These are phyloP conservation scores for Bombus sibiricus DNA, from an alignment of 1,140 invertebrate species.

Conservation along the genomic window DNA sequence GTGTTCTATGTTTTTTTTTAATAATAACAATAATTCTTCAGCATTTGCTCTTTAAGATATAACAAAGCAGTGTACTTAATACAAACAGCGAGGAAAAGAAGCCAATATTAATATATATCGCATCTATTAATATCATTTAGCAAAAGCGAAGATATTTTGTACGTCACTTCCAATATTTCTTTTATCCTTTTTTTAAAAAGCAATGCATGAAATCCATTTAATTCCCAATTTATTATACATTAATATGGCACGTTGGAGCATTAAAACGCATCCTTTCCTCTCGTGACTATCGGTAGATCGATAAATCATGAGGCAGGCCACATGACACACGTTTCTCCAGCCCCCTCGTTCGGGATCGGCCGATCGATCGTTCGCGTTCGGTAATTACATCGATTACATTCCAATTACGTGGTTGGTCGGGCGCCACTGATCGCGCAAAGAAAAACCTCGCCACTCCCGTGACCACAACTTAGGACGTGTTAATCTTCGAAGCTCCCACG, in stretches of 20 bases:
- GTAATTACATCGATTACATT: constrained; percentile 66
- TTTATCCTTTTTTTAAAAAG: neutral
- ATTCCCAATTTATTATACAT: neutral
- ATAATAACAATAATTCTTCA: too few species aligned
- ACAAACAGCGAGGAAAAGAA: too few species aligned
- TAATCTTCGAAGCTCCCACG: constrained; percentile 31
- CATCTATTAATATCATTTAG: too few species aligned
- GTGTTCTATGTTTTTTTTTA: too few species aligned
- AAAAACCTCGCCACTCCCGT: constrained; percentile 14
- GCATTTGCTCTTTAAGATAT: too few species aligned
- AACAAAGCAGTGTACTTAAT: too few species aligned
- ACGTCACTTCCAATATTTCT: too few species aligned
- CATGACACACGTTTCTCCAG: constrained; percentile 27
- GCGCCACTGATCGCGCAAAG: constrained; percentile 34
- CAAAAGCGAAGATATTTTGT: too few species aligned
- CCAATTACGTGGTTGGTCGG: constrained; percentile 53
- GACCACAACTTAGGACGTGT: constrained; percentile 33
- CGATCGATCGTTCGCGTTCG: constrained; percentile 45
- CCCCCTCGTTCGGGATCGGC: constrained; percentile 19
- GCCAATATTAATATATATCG: too few species aligned
- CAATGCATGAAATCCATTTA: neutral
- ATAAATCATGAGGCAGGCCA: constrained; percentile 54
- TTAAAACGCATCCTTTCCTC: constrained; percentile 27
- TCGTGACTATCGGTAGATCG: constrained; percentile 47
- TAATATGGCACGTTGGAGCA: neutral